A percentile compares a stretch with the other conserved stretches of the same genome.
Conservation (phyloP, 2,888 invertebrate genomes). For the Dicyrtomina minuta region DNA sequence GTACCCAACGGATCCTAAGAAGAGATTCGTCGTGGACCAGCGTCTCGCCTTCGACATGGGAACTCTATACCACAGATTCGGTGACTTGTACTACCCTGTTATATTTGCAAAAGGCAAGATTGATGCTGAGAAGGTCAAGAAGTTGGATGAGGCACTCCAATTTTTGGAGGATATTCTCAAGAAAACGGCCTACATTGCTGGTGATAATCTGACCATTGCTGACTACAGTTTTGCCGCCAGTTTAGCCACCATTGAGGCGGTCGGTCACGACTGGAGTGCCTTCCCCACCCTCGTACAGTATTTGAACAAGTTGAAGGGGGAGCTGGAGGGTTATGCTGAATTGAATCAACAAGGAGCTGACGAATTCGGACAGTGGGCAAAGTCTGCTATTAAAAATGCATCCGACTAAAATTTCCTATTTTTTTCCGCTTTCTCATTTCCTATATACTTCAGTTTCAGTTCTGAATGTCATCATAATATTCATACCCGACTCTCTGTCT, state of each 20-base stretch:
- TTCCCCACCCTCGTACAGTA: slow-evolving; percentile 69
- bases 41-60: slow-evolving; percentile 78
- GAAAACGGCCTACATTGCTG: slow-evolving; percentile 56
- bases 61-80: slow-evolving; percentile 69
- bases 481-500: no score
- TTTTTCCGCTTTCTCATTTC: neutral
- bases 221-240: slow-evolving; percentile 59
- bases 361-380: slow-evolving; percentile 49
- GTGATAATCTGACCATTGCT: slow-evolving; percentile 57
- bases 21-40: slow-evolving; percentile 75
- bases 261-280: slow-evolving; percentile 67
- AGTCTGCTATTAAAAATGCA: slow-evolving; percentile 28
- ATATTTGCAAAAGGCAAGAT: slow-evolving; percentile 55
- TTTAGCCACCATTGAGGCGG: slow-evolving; percentile 55
- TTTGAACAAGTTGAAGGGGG: slow-evolving; percentile 63
- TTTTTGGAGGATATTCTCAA: slow-evolving; percentile 57
- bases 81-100: slow-evolving; percentile 57
- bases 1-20: slow-evolving; percentile 75
- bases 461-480: no score
- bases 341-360: slow-evolving; percentile 55
- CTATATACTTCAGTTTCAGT: no score
- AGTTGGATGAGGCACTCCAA: slow-evolving; percentile 57
- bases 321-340: slow-evolving; percentile 63
- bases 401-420: no score
- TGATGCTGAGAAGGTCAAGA: slow-evolving; percentile 54